Conservation (phyloP, 2,113 vertebrate species). For the Orcinus orca region DNA sequence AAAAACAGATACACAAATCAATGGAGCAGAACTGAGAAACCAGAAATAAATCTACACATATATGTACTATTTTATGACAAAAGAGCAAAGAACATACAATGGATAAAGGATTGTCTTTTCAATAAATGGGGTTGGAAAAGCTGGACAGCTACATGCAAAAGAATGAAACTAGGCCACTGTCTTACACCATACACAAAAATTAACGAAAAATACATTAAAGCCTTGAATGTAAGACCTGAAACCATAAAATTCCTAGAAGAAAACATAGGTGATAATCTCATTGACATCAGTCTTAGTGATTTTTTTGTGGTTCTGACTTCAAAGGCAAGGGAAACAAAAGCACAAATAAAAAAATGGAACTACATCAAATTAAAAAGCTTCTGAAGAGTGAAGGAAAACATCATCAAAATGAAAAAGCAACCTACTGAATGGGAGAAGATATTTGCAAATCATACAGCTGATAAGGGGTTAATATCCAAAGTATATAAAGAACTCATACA, state of each 20-base stretch:
- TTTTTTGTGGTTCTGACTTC: background rate
- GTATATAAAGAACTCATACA: background rate
- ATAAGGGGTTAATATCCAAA: background rate
- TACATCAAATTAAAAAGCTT: background rate
- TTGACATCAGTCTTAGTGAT: background rate
- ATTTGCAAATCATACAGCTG: background rate
- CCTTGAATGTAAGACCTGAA: background rate
- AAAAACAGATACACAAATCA: background rate
- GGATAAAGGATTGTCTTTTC: background rate
- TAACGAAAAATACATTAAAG: background rate
- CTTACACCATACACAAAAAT: background rate
- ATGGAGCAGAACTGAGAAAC: background rate
- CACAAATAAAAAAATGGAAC: background rate
- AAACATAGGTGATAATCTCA: background rate
- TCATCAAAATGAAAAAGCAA: background rate
- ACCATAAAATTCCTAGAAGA: background rate
- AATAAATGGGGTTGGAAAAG: background rate
- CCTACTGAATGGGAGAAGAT: background rate
- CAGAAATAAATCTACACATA: background rate
- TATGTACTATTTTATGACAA: background rate
- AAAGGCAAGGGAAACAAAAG: background rate
- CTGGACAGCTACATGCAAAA: background rate
- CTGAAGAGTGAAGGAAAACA: background rate
- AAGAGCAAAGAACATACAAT: background rate
- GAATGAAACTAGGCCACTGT: background rate